These are phyloP conservation scores for Podarcis raffonei DNA, from an alignment of 2,113 vertebrate genomes.

Conservation along the genomic window DNA sequence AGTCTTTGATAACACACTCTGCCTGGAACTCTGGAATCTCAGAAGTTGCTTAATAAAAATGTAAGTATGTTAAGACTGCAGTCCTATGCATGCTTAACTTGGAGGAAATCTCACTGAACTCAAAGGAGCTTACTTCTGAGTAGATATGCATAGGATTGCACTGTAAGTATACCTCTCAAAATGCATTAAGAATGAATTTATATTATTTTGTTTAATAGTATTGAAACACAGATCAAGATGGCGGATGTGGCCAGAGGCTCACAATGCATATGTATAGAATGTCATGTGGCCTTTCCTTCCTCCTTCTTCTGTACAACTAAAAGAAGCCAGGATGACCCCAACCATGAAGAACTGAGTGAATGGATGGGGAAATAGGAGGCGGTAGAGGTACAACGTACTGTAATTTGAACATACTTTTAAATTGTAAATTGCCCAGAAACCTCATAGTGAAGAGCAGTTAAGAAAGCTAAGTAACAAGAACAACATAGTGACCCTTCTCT, in stretches of 20 bases:
- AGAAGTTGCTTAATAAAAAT: conserved; percentile 39
- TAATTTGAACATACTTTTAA: no score
- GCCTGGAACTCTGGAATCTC: conserved; percentile 59
- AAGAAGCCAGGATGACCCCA: background rate
- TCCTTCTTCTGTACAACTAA: background rate
- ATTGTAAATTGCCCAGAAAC: no score
- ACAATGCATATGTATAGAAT: background rate
- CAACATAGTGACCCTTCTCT: no score
- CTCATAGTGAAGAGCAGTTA: no score
- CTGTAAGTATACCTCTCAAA: background rate
- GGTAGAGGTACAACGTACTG: background rate
- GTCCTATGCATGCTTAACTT: background rate
- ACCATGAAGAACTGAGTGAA: background rate
- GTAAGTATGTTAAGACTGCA: background rate
- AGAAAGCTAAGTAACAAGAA: no score
- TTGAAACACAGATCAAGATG: background rate
- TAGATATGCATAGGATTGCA: background rate
- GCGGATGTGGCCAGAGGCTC: background rate
- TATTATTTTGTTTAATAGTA: conserved; percentile 13
- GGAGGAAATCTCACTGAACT: background rate
- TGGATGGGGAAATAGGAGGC: background rate
- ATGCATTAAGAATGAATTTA: background rate
- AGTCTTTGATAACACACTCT: conserved; percentile 43
- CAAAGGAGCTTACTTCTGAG: background rate
- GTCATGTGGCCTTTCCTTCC: background rate